A percentile compares a stretch with the other conserved stretches of the same genome.
Conservation (phyloP, 1,140 invertebrate species). For the Scaptomyza graminum region DNA sequence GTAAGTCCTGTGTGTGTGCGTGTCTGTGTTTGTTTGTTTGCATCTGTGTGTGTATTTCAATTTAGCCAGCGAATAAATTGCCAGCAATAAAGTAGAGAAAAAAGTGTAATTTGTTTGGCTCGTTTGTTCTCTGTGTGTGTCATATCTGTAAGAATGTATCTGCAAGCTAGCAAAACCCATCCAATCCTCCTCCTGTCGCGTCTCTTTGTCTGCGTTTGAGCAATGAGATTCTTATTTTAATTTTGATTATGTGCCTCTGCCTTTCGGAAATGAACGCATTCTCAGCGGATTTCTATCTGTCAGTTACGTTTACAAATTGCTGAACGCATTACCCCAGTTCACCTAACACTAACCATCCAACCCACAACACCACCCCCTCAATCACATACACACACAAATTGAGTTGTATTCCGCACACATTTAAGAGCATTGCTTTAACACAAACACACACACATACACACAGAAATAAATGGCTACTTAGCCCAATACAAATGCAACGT, state of each 20-base stretch:
- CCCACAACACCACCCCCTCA: constrained; percentile 7
- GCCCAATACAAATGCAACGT: constrained; percentile 42
- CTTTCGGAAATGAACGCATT: constrained; percentile 51
- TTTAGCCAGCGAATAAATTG: constrained; percentile 76
- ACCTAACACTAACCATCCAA: not conserved
- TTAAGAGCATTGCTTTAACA: constrained; percentile 32
- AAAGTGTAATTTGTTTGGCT: constrained; percentile 78
- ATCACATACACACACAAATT: not conserved
- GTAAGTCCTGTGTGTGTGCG: constrained; percentile 69
- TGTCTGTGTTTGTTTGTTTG: constrained; percentile 40
- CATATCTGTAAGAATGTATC: constrained; percentile 75
- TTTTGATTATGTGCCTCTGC: constrained; percentile 67
- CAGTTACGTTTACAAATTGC: constrained; percentile 80
- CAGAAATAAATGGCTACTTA: constrained; percentile 53
- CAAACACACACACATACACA: not conserved
- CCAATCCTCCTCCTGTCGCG: not conserved
- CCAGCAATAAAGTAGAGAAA: constrained; percentile 73
- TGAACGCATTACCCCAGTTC: constrained; percentile 40
- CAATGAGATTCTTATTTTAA: constrained; percentile 81
- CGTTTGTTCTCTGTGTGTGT: constrained; percentile 70
- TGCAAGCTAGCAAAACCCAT: not conserved
- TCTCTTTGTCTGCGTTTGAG: constrained; percentile 62
- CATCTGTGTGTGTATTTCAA: constrained; percentile 57
- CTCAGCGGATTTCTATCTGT: constrained; percentile 62
- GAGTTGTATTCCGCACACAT: constrained; percentile 1